Evolutionary conservation across 2,888 invertebrate species (phyloP).

Genomic region (Resseliella maxima): DNA sequence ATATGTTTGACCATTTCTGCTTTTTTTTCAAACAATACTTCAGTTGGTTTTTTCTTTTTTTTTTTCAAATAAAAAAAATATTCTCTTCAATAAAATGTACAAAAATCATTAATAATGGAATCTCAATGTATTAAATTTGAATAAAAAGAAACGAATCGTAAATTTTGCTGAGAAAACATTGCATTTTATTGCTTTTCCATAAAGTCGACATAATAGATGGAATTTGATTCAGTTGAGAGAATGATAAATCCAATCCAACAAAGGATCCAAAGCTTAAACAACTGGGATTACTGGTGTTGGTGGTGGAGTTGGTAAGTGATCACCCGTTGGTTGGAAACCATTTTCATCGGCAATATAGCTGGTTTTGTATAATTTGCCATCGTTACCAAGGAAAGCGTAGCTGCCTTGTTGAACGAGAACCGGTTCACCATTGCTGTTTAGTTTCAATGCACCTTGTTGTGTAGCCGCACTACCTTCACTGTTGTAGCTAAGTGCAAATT

Average conservation of each 20-base stretch:
- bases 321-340: constrained; percentile 6
- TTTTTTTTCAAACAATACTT: no score
- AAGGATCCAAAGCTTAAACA: neutral
- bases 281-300: neutral
- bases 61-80: no score
- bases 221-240: neutral
- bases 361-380: neutral
- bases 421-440: neutral
- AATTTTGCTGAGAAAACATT: no score
- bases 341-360: constrained; percentile 20
- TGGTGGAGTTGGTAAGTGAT: constrained; percentile 15
- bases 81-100: no score
- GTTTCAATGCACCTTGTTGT: constrained; percentile 23
- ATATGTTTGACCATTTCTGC: no score
- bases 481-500: neutral
- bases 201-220: no score
- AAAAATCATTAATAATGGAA: no score
- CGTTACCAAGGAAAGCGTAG: neutral
- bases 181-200: no score
- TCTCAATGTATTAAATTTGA: no score
- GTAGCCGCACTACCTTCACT: neutral
- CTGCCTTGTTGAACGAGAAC: neutral
- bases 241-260: no score
- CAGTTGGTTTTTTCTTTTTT: neutral
- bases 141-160: no score